Base-by-base conservation (phyloP, 1,140 invertebrate species). In the Holcopasites calliopsidis region DNA sequence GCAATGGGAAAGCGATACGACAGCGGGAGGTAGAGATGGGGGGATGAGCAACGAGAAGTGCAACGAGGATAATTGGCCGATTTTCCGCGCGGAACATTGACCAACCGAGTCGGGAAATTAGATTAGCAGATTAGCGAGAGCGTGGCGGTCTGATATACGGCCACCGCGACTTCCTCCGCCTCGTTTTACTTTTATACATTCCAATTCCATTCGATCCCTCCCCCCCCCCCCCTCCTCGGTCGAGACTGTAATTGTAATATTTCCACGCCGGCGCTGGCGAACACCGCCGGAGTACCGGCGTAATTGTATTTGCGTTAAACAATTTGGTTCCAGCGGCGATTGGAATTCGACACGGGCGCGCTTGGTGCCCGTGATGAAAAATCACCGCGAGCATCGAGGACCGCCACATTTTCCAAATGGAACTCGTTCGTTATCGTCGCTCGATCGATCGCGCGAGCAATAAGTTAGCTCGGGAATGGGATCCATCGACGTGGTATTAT, bases 161-260 rank as follows among this genome's bases (percentile, higher is more conserved):
- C 21, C 18, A 6, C 26, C 21, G 16, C 13, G 21, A 52, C 18
- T 33, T 50, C 58, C 23, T 28, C 23, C n/a, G 21, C 26, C 11
- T 64, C 72, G 35, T 68, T 80, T 68, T 77, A 65, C 74, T 72
- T 77, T 82, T 77, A n/a, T n/a, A 77, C 73, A 60, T 62, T 68
- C 57, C 80, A 77, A 82, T 82, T 69, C 44, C 74, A 77, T 72
- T n/a, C n/a, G n/a, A n/a, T n/a, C n/a, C n/a, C n/a, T n/a, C n/a
- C n/a, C n/a, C 31, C 68, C 61, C 21, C 33, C 65, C 64, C 44
- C 66, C 65, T 26, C 47, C 58, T 77, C 55, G 44, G n/a, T n/a
- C n/a, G 71, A 80, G 76, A 79, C 68, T 70, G 68, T 77, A 77
- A 82, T 82, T 55, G 73, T 73, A 73, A 80, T 80, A 76, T 80